These are phyloP conservation scores for Cygnus atratus DNA, from an alignment of 2,113 vertebrate genomes.

Conservation along the genomic window DNA sequence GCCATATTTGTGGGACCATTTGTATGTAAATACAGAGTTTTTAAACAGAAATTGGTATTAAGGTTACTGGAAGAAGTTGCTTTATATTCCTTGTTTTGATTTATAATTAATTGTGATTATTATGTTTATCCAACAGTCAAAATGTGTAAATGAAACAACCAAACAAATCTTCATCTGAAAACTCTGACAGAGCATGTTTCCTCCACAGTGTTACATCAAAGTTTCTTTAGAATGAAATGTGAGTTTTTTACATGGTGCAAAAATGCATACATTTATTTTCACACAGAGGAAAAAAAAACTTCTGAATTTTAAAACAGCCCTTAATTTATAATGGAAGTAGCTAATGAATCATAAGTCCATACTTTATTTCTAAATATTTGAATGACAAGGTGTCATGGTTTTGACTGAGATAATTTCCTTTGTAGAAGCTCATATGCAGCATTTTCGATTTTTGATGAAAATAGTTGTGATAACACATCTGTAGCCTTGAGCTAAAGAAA, in stretches of 20 bases:
- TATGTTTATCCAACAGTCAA: background rate
- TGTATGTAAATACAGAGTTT: slow-evolving; percentile 21
- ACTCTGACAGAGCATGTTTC: background rate
- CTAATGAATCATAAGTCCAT: background rate
- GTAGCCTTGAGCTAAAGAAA: too few relatives aligned
- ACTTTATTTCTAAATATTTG: background rate
- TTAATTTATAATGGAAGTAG: background rate
- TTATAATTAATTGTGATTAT: slow-evolving; percentile 17
- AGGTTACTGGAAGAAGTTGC: slow-evolving; percentile 21
- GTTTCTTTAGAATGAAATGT: background rate
- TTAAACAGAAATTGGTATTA: slow-evolving; percentile 14
- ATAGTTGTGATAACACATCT: background rate
- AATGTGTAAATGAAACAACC: slow-evolving; percentile 35
- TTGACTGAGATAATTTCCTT: background rate
- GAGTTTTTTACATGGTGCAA: background rate
- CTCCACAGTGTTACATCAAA: background rate
- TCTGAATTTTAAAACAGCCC: background rate
- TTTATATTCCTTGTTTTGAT: background rate
- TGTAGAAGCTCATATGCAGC: background rate
- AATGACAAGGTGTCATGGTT: background rate
- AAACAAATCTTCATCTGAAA: slow-evolving; percentile 5
- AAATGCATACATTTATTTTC: background rate
- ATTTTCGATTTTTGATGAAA: background rate
- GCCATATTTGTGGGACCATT: slow-evolving; percentile 20
- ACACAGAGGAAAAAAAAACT: background rate